A percentile compares a stretch with the other conserved stretches of the same genome.
Conservation (phyloP, 2,797 vertebrate species). For the Chaenodraco wilsoni region DNA sequence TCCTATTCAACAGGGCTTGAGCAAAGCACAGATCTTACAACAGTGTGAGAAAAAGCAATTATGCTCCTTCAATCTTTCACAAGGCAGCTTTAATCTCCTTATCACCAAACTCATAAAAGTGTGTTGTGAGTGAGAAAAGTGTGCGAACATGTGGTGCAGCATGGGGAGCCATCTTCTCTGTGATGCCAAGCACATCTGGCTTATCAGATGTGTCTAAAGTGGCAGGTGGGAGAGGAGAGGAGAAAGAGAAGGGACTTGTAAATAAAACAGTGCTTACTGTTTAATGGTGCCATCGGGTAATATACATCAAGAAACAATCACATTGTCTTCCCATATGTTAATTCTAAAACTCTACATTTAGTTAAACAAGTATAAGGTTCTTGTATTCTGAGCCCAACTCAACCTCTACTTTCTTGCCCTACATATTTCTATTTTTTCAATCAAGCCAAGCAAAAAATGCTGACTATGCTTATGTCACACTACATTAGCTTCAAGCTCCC, state of each 20-base stretch:
- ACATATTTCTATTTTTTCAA: conserved; percentile 31
- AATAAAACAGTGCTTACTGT: conserved; percentile 39
- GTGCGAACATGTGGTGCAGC: conserved; percentile 34
- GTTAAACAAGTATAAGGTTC: conserved; percentile 44
- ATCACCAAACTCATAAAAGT: conserved; percentile 61
- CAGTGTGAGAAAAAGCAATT: conserved; percentile 37
- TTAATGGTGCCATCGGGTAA: conserved; percentile 43
- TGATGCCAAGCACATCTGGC: conserved; percentile 49
- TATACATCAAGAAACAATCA: conserved; percentile 32
- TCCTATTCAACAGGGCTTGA: conserved; percentile 7
- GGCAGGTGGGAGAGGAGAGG: conserved; percentile 39
- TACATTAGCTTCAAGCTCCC: conserved; percentile 57
- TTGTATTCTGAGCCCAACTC: conserved; percentile 30
- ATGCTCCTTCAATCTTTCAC: conserved; percentile 46
- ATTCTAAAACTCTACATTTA: conserved; percentile 47
- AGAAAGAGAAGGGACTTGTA: conserved; percentile 29
- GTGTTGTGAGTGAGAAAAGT: conserved; percentile 27
- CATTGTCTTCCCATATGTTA: conserved; percentile 33
- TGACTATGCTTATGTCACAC: conserved; percentile 57
- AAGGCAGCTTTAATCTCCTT: conserved; percentile 66
- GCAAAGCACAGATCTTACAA: conserved; percentile 8
- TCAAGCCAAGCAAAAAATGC: conserved; percentile 50
- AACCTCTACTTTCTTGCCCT: conserved; percentile 9
- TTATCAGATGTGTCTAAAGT: conserved; percentile 59
- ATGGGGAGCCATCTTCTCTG: conserved; percentile 28